A percentile compares a stretch with the other conserved stretches of the same genome.
Conservation (phyloP, 2,888 invertebrate genomes). For the Eudasyphora cyanicolor region DNA sequence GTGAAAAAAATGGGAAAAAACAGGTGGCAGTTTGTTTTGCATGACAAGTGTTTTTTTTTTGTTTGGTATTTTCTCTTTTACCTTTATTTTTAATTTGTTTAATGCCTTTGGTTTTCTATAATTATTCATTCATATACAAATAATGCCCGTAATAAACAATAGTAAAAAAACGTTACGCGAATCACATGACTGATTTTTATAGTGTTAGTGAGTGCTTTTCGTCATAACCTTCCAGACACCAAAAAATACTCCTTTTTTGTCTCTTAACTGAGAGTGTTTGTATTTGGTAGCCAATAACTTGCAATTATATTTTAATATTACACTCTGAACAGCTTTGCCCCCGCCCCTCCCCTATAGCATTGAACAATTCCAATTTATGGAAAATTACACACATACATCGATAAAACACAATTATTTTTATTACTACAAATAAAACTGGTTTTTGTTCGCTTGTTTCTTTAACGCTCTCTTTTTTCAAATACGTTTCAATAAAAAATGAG, state of each 20-base stretch:
- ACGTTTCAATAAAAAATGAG: neutral
- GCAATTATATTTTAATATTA: neutral
- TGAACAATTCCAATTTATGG: neutral
- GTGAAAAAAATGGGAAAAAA: neutral
- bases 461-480: neutral
- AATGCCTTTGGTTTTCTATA: neutral
- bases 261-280: neutral
- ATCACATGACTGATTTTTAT: conserved; percentile 27
- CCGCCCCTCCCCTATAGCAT: neutral
- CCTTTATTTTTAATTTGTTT: neutral
- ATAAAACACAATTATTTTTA: neutral
- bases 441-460: conserved; percentile 18
- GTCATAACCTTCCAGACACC: conserved; percentile 23
- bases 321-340: neutral
- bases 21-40: conserved; percentile 4
- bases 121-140: neutral
- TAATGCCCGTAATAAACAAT: neutral
- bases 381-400: neutral
- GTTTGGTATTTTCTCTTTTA: conserved; percentile 1
- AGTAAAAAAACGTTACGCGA: neutral
- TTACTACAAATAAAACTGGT: conserved; percentile 51
- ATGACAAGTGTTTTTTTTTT: conserved; percentile 20
- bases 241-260: neutral
- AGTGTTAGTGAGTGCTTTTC: neutral
- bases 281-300: neutral